A percentile compares a stretch with the other conserved stretches of the same genome.
phyloP scores from a whole-genome alignment of 2,888 invertebrate genomes.

The Drosophila pseudotakahashii region DNA sequence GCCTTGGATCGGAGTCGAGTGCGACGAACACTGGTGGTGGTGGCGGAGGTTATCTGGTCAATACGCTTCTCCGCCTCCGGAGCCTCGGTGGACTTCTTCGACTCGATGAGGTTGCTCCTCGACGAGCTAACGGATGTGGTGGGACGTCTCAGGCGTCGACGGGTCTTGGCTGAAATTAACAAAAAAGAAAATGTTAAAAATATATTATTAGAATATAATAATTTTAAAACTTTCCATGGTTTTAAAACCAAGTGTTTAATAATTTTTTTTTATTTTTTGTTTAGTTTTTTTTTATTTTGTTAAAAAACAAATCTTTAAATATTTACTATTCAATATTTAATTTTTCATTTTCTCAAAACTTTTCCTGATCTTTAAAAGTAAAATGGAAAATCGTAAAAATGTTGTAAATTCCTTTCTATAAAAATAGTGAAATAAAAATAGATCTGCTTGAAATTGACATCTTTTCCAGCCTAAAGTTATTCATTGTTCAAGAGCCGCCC shows the following conservation, averaged over 20 bases:
- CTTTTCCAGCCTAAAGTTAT: too few species aligned
- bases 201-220: too few species aligned
- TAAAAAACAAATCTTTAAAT: too few species aligned
- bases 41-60: constrained; percentile 87
- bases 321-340: too few species aligned
- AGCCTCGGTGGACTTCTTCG: constrained; percentile 73
- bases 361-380: too few species aligned
- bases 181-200: background rate
- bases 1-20: constrained; percentile 86
- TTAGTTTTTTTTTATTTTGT: too few species aligned
- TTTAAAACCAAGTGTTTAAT: too few species aligned
- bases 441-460: background rate
- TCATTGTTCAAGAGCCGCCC: background rate
- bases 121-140: constrained; percentile 82
- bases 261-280: too few species aligned
- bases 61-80: constrained; percentile 84
- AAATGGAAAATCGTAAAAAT: too few species aligned
- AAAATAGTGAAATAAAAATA: background rate
- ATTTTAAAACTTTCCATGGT: too few species aligned
- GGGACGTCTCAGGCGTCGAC: constrained; percentile 82
- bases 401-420: too few species aligned
- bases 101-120: constrained; percentile 86
- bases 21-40: constrained; percentile 86
- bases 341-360: too few species aligned
- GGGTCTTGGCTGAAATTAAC: constrained; percentile 79